Percentiles rank a stretch among this genome's conserved stretches.
Evolutionary conservation across 2,113 vertebrate species (phyloP).

Genomic region (Poecilia latipinna): DNA sequence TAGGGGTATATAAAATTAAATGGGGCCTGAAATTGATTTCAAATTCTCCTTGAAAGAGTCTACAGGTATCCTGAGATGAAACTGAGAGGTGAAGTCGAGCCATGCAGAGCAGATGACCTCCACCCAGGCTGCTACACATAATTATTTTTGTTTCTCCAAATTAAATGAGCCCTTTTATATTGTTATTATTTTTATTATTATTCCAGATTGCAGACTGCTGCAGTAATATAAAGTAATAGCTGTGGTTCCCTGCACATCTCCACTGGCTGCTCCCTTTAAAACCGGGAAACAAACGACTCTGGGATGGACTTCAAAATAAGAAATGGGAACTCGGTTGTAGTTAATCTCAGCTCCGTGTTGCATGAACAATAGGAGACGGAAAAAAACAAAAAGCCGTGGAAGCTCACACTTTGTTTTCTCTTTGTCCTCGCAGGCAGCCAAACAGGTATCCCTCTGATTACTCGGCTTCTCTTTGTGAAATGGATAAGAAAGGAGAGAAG

Average conservation of each 20-base stretch:
- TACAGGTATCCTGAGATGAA: constrained; percentile 58
- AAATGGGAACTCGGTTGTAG: constrained; percentile 12
- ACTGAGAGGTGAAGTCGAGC: constrained; percentile 17
- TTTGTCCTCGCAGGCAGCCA: constrained; percentile 42
- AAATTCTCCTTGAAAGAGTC: constrained; percentile 70
- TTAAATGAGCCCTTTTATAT: constrained; percentile 67
- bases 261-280: constrained; percentile 37
- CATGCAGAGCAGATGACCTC: constrained; percentile 51
- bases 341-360: constrained; percentile 38
- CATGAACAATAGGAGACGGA: constrained; percentile 15
- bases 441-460: constrained; percentile 60
- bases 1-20: constrained; percentile 72
- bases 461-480: constrained; percentile 49
- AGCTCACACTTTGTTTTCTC: constrained; percentile 15
- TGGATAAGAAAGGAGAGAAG: constrained; percentile 46
- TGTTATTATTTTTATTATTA: constrained; percentile 46
- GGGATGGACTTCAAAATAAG: constrained; percentile 40
- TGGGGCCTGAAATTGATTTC: constrained; percentile 80
- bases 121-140: constrained; percentile 45
- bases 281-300: constrained; percentile 14
- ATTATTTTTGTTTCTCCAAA: constrained; percentile 69
- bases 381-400: not conserved
- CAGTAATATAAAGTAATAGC: constrained; percentile 50
- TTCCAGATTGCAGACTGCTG: constrained; percentile 26
- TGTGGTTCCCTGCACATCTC: constrained; percentile 31